Evolutionary conservation across 2,797 vertebrate genomes (phyloP), one percentile per base, ranked within the genome.

Genomic region (Sphenopsis melanotis): DNA sequence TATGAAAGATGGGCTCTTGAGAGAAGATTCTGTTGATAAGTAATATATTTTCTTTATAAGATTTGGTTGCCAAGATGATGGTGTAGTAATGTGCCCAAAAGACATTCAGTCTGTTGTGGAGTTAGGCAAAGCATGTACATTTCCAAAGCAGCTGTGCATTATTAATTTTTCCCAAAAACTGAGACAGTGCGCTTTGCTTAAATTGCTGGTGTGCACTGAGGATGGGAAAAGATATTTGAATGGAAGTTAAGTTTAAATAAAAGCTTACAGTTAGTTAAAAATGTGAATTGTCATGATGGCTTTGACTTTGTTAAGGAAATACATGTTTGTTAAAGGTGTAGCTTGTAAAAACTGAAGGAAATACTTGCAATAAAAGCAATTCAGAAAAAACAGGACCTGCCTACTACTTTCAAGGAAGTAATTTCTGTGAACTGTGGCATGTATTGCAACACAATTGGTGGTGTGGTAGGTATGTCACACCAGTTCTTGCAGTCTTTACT

Each of bases 401-500:
- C 32, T 69, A 6, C 37, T 81, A 49, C 65, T 92, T 91, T 93
- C 53, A 96, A 91, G 88, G 96, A 96, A 94, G 93, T 93, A 70
- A 82, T 74, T 90, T 95, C 76, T 88, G 36, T 90, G 55, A 83
- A 85, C 19, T 52, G 44, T 68, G 32, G 30, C 11, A 9, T 15
- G 7, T 53, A 30, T 89, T 94, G 78, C 83, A 87, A 86, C 56
- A 83, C 17, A 32, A 49, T 42, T 53, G 21, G 44, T 83, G 79
- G 69, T 15, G 3, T 60, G 76, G 27, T 80, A 59, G 60, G 49
- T 76, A 47, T 75, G 55, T 70, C 55, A 68, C n/a, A 46, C 17
- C n/a, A 66, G 24, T 64, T 90, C 46, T 84, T 84, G 77, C 39
- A 76, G 72, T 61, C 72, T 55, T 90, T 77, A 70, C 65, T 64